phyloP scores from a whole-genome alignment of 2,113 vertebrate genomes.

The Hydrochoerus hydrochaeris region DNA sequence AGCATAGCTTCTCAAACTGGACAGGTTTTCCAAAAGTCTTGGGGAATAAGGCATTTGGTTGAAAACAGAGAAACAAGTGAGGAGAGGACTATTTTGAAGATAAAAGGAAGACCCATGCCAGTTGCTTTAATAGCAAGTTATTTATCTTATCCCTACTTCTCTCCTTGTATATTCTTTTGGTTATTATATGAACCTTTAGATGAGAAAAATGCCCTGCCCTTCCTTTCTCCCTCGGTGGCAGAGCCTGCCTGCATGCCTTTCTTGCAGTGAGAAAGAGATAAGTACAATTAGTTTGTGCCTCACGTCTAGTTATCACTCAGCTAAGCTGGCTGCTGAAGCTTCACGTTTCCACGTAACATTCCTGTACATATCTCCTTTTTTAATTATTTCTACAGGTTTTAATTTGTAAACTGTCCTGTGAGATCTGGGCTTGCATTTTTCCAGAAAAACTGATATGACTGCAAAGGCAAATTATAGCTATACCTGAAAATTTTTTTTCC shows the following conservation, averaged over 20 bases:
- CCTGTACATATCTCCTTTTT: slow-evolving; percentile 77
- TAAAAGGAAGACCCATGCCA: not conserved
- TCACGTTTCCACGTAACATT: slow-evolving; percentile 71
- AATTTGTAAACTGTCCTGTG: slow-evolving; percentile 84
- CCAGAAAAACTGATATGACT: slow-evolving; percentile 75
- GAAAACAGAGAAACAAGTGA: not conserved
- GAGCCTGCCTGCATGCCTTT: not conserved
- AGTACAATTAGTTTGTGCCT: slow-evolving; percentile 78
- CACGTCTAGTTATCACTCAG: slow-evolving; percentile 78
- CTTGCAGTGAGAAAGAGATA: not conserved
- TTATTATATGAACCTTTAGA: not conserved
- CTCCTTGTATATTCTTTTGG: not conserved
- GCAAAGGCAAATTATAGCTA: slow-evolving; percentile 76
- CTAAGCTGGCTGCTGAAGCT: slow-evolving; percentile 59
- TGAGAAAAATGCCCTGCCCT: not conserved
- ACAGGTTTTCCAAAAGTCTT: not conserved
- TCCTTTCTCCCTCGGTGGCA: not conserved
- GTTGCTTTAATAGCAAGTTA: not conserved
- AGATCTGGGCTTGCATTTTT: slow-evolving; percentile 74
- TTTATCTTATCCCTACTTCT: not conserved
- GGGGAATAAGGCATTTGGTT: not conserved
- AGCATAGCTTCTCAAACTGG: not conserved
- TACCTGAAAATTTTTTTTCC: slow-evolving; percentile 67
- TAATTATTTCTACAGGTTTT: slow-evolving; percentile 84
- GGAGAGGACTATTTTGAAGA: not conserved